Percentiles rank a stretch among this genome's conserved stretches.
Conservation (phyloP, 2,888 invertebrate genomes). For the Eueremaeus valkanovi region DNA sequence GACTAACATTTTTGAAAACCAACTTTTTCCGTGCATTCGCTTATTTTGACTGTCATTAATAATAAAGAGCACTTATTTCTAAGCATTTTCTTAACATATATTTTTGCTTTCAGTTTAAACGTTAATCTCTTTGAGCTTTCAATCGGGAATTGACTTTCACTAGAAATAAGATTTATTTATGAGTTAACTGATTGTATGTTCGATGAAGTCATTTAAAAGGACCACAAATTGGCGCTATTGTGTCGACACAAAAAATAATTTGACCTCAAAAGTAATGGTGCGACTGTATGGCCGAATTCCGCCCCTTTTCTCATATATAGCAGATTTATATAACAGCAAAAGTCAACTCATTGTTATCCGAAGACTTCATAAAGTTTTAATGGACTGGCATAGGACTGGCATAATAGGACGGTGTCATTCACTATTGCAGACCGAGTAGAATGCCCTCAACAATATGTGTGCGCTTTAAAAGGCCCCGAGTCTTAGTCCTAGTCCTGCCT, state of each 20-base stretch:
- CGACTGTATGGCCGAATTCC: background rate
- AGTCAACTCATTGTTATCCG: background rate
- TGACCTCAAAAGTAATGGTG: background rate
- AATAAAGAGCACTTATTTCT: too few species aligned
- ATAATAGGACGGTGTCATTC: conserved; percentile 1
- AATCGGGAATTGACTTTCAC: conserved; percentile 23
- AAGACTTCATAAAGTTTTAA: conserved; percentile 34
- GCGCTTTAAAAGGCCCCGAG: background rate
- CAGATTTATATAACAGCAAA: background rate
- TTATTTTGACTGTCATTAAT: too few species aligned
- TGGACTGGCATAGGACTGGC: conserved; percentile 23
- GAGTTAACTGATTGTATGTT: conserved; percentile 1
- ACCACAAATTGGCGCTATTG: conserved; percentile 25
- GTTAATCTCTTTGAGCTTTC: conserved; percentile 6
- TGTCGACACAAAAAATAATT: background rate
- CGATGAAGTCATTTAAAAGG: conserved; percentile 29
- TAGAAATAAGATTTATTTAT: conserved; percentile 13
- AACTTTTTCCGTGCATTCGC: too few species aligned
- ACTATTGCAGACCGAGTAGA: too few species aligned
- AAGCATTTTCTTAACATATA: background rate
- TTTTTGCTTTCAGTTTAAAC: background rate
- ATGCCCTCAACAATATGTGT: background rate
- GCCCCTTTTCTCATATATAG: conserved; percentile 9
- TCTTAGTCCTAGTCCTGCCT: background rate
- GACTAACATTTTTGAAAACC: too few species aligned